Evolutionary conservation across 2,797 vertebrate genomes (phyloP), one percentile per base, ranked within the genome.

Genomic region (Rousettus madagascariensis): DNA sequence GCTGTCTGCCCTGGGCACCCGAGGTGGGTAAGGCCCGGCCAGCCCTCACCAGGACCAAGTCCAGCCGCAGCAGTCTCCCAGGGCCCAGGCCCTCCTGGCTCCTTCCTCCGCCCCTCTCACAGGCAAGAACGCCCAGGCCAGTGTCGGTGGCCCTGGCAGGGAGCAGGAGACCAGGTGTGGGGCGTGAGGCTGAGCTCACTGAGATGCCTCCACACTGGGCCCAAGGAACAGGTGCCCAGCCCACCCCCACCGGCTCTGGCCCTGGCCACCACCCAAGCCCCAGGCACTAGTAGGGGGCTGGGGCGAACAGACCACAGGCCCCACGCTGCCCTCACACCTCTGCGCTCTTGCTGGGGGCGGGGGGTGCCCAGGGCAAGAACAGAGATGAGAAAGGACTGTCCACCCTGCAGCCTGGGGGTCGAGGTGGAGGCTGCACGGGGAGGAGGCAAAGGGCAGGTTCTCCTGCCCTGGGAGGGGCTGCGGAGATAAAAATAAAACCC

Each of bases 401-500:
- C 8, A 30, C 51, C n/a, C 36, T 61, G 16, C 13, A 53, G 51
- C 8, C 30, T 53, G 16, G 65, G 66, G 26, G 33, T 19, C 69
- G 30, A 63, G 93, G 49, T 6, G 16, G 83, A 91, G 74, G 51
- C 36, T 30, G 22, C 57, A 4, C 0, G 71, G 26, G 49, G 17
- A 55, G 63, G 28, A 49, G 15, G n/a, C 20, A 15, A 59, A 24
- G 10, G 16, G 6, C 5, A 22, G 38, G 51, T 38, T 43, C 68
- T 33, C 26, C 24, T 0, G 59, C 80, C 49, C 82, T 66, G 55
- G 36, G 66, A 82, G 43, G 77, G 26, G 53, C 57, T 51, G 1
- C 22, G 69, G 61, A 92, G 77, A 96, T 43, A 91, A 95, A 96
- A 94, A 92, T 86, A 97, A 89, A 95, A 57, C 7, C 13, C 61